Conservation (phyloP, 2,797 vertebrate species). For the Sebastes itinus region DNA sequence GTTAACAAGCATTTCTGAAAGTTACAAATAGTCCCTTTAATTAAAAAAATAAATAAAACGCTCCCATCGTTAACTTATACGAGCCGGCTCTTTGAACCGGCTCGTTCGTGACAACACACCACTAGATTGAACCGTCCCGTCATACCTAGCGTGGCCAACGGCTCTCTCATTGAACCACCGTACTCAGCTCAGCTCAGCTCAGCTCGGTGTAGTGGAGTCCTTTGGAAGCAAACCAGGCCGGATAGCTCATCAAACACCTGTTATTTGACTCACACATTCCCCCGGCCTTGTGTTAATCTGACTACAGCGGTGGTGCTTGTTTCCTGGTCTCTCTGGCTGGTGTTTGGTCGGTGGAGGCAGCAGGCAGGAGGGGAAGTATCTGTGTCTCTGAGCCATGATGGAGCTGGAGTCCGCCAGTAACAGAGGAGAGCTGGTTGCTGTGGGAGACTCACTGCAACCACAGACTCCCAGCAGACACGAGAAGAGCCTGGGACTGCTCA, state of each 20-base stretch:
- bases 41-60: too few species aligned
- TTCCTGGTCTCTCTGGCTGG: conserved; percentile 61
- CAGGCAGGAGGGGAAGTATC: conserved; percentile 53
- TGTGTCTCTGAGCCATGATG: conserved; percentile 69
- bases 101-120: too few species aligned
- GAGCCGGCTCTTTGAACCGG: too few species aligned
- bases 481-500: conserved; percentile 95
- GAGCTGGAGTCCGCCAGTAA: conserved; percentile 82
- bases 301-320: conserved; percentile 43
- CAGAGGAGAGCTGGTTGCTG: conserved; percentile 80
- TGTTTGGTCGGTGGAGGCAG: conserved; percentile 58
- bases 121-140: conserved; percentile 77
- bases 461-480: conserved; percentile 95
- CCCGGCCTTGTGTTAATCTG: conserved; percentile 7
- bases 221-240: conserved; percentile 29
- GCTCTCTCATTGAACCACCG: conserved; percentile 81
- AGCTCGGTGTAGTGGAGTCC: conserved; percentile 21
- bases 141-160: conserved; percentile 87
- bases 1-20: too few species aligned
- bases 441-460: conserved; percentile 88
- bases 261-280: not conserved
- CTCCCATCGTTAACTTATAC: too few species aligned
- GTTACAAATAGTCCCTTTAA: too few species aligned
- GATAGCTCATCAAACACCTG: not conserved
- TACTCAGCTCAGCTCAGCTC: not conserved